Evolutionary conservation across 2,113 vertebrate species (phyloP).

Genomic region (Sphyrna mokarran): DNA sequence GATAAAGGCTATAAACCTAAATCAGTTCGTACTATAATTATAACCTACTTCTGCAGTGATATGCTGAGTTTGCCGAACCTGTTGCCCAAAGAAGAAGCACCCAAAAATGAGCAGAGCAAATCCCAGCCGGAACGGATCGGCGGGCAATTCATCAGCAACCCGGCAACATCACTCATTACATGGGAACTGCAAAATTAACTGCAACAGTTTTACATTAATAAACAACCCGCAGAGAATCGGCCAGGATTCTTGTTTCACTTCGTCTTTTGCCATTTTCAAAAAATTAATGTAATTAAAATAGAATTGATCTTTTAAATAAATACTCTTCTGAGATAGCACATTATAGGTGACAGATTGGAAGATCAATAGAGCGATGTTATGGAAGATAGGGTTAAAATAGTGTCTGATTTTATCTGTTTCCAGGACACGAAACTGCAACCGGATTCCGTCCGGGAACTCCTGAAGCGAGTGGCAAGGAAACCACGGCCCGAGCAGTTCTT

Average conservation of each 20-base stretch:
- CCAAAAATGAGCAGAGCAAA: background rate
- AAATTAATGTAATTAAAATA: background rate
- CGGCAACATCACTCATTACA: background rate
- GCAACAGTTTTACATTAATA: background rate
- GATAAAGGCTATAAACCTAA: background rate
- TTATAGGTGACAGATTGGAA: background rate
- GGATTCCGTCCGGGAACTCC: conserved; percentile 70
- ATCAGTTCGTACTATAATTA: background rate
- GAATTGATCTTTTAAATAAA: background rate
- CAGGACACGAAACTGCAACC: conserved; percentile 59
- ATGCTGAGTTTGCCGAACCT: background rate
- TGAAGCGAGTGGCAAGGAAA: conserved; percentile 84
- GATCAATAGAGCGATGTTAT: background rate
- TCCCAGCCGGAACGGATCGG: background rate
- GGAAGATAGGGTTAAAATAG: background rate
- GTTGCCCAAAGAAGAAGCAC: background rate
- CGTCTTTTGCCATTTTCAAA: background rate
- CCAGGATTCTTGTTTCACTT: background rate
- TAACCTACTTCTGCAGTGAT: background rate
- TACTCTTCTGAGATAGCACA: background rate
- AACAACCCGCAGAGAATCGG: background rate
- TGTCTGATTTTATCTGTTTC: background rate
- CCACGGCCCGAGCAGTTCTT: conserved; percentile 90
- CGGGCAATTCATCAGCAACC: background rate
- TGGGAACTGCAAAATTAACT: background rate